A percentile compares a stretch with the other conserved stretches of the same genome.
phyloP scores from a whole-genome alignment of 2,888 invertebrate species.

The Drosophila subquinaria region DNA sequence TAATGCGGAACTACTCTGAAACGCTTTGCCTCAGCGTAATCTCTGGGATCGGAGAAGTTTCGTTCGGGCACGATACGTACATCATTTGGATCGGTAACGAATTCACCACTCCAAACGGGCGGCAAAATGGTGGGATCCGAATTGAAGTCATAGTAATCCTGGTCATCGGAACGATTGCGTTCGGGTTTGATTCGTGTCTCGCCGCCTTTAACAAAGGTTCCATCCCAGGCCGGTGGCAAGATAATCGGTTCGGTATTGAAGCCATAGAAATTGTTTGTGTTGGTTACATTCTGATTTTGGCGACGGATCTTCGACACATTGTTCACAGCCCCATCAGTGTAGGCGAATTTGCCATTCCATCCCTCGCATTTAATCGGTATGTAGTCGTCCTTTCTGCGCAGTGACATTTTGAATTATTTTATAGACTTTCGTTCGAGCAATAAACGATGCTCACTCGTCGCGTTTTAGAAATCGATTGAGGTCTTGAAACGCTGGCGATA shows the following conservation, averaged over 20 bases:
- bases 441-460: slow-evolving; percentile 49
- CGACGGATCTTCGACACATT: slow-evolving; percentile 83
- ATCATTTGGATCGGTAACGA: slow-evolving; percentile 83
- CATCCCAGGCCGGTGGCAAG: slow-evolving; percentile 84
- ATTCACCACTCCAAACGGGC: slow-evolving; percentile 84
- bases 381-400: slow-evolving; percentile 82
- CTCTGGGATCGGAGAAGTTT: slow-evolving; percentile 84
- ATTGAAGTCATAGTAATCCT: slow-evolving; percentile 82
- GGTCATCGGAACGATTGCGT: slow-evolving; percentile 84
- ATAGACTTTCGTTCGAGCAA: background rate
- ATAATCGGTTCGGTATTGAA: slow-evolving; percentile 81
- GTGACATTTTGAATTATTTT: slow-evolving; percentile 68
- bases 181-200: slow-evolving; percentile 79
- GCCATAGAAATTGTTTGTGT: slow-evolving; percentile 84
- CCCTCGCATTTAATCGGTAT: slow-evolving; percentile 85
- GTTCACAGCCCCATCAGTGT: slow-evolving; percentile 79
- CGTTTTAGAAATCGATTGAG: slow-evolving; percentile 65
- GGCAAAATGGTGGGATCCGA: slow-evolving; percentile 82
- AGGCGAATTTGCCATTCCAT: slow-evolving; percentile 85
- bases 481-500: slow-evolving; percentile 39
- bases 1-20: slow-evolving; percentile 75
- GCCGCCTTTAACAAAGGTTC: slow-evolving; percentile 83
- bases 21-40: slow-evolving; percentile 83
- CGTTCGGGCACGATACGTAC: slow-evolving; percentile 84
- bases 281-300: slow-evolving; percentile 83